Evolutionary conservation across 2,797 vertebrate genomes (phyloP), one percentile per base, ranked within the genome.

Genomic region (Eidolon dupreanum): DNA sequence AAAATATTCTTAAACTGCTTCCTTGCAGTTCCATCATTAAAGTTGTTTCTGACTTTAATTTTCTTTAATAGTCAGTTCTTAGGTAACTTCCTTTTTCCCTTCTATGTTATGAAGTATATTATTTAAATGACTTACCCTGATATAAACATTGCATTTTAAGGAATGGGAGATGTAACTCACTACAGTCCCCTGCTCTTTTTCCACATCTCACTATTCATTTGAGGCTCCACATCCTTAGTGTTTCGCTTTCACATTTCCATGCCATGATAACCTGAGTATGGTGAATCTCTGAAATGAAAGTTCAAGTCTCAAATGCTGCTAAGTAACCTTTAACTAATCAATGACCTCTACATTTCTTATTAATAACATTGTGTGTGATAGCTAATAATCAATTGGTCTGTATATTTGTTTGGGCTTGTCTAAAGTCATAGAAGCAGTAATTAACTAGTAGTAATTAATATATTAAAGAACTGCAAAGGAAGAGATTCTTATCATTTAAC

Each of bases 1-100:
- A 43, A 93, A 93, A 31, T 88, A 53, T 87, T 94, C 31, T 94
- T 74, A 82, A 85, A 53, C 10, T n/a, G 86, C 41, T 82, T 87
- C 20, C 16, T 78, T 90, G 63, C 11, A 24, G n/a, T 70, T 90
- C 55, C 59, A 41, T 75, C 61, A 65, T 89, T 85, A 84, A 82
- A 78, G 31, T 75, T 94, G 13, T 59, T 31, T 85, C 53, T 38
- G 16, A n/a, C 3, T 68, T 77, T 36, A 71, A 88, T 26, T 82
- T 95, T 65, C 53, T 73, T 85, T 63, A 88, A 78, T 61, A 57
- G 46, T 71, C n/a, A 53, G 16, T 94, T 87, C 31, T 86, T 82
- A 43, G 2, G 41, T 51, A 92, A 73, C 63, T 63, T 88, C 22
- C 53, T 88, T 89, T 83, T 57, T 6, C 15, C 33, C 6, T 93